phyloP scores from a whole-genome alignment of 2,888 invertebrate species.

The Prenolepis imparis region DNA sequence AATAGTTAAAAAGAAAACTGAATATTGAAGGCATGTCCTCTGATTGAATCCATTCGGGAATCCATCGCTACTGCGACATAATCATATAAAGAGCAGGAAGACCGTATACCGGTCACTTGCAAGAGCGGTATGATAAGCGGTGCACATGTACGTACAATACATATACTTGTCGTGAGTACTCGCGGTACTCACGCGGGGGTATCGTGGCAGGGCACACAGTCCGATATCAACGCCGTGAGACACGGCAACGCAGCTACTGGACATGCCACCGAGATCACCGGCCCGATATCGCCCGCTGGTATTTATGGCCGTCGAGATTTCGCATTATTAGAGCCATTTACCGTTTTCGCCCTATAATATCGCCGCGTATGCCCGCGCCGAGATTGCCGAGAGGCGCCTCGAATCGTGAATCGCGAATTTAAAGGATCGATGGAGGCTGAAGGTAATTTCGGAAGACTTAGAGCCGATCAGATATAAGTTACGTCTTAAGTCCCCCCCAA shows the following conservation, averaged over 20 bases:
- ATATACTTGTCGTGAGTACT: slow-evolving; percentile 80
- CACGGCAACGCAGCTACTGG: slow-evolving; percentile 81
- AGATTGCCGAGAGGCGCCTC: slow-evolving; percentile 60
- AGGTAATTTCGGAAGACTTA: slow-evolving; percentile 56
- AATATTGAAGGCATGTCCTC: neutral
- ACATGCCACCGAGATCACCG: slow-evolving; percentile 84
- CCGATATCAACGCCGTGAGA: slow-evolving; percentile 84
- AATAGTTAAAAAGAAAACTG: neutral
- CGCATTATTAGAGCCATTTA: slow-evolving; percentile 86
- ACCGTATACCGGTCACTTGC: slow-evolving; percentile 77
- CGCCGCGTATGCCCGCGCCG: slow-evolving; percentile 66
- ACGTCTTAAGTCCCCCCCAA: slow-evolving; percentile 50
- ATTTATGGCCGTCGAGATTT: slow-evolving; percentile 85
- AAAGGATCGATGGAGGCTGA: slow-evolving; percentile 57
- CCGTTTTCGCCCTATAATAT: slow-evolving; percentile 84
- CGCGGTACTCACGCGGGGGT: slow-evolving; percentile 74
- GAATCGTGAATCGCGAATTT: slow-evolving; percentile 66
- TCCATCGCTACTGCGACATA: slow-evolving; percentile 55
- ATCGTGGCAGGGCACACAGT: slow-evolving; percentile 67
- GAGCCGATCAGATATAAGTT: slow-evolving; percentile 54
- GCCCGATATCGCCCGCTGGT: slow-evolving; percentile 83
- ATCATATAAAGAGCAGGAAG: slow-evolving; percentile 82
- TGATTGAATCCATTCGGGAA: slow-evolving; percentile 27
- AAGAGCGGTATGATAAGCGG: slow-evolving; percentile 78
- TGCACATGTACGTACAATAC: slow-evolving; percentile 64